Percentiles rank a stretch among this genome's conserved stretches.
Conservation (phyloP, 2,113 vertebrate genomes). For the Gorilla gorilla region DNA sequence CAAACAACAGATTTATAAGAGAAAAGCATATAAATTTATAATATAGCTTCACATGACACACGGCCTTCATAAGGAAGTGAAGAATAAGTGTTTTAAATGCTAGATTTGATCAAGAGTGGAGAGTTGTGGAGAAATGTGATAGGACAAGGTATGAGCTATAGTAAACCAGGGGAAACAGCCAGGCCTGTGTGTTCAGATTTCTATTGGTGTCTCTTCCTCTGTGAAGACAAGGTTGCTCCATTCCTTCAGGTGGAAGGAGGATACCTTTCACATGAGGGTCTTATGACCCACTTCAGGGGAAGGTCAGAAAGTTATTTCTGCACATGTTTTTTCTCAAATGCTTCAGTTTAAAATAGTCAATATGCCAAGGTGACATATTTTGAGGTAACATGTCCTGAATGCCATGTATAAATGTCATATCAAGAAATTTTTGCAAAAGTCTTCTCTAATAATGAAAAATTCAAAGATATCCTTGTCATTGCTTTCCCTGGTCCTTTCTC, state of each 20-base stretch:
- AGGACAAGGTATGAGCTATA: no score
- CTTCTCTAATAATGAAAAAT: not conserved
- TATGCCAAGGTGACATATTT: not conserved
- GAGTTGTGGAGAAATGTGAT: not conserved
- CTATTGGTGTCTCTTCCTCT: not conserved
- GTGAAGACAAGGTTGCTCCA: not conserved
- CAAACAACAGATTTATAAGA: not conserved
- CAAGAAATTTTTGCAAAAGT: conserved; percentile 4
- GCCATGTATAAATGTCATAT: not conserved
- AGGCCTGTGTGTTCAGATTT: not conserved
- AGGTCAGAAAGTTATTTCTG: not conserved
- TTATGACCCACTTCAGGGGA: not conserved
- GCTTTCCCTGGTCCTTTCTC: no score
- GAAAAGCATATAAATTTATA: not conserved
- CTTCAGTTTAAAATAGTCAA: not conserved
- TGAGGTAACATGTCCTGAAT: not conserved
- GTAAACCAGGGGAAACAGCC: not conserved
- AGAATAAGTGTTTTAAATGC: not conserved
- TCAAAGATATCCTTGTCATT: no score
- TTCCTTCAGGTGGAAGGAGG: no score
- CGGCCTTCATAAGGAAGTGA: not conserved
- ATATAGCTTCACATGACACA: not conserved
- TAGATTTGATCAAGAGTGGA: not conserved
- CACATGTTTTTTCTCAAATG: not conserved
- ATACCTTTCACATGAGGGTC: not conserved